Conservation (phyloP, 2,888 invertebrate genomes). For the Ecdyonurus torrentis region DNA sequence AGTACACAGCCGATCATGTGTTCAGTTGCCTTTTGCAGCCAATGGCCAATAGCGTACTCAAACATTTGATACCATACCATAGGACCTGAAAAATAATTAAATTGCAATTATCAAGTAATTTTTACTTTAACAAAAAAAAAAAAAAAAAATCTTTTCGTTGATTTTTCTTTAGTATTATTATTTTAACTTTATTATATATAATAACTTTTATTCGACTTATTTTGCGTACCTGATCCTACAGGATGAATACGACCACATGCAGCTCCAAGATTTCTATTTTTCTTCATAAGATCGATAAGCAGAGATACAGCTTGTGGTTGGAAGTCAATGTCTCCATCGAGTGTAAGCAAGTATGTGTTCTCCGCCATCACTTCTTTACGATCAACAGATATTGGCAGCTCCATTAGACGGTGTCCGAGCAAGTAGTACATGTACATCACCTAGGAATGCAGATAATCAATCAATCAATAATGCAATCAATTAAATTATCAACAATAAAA, state of each 20-base stretch:
- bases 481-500: background rate
- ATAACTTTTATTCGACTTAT: background rate
- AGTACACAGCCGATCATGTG: slow-evolving; percentile 80
- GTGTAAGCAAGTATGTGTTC: slow-evolving; percentile 66
- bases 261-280: slow-evolving; percentile 56
- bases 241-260: slow-evolving; percentile 86
- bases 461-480: slow-evolving; percentile 8
- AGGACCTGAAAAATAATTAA: slow-evolving; percentile 43
- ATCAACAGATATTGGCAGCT: slow-evolving; percentile 37
- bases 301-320: slow-evolving; percentile 61
- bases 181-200: too few relatives aligned
- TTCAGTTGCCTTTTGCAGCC: slow-evolving; percentile 85
- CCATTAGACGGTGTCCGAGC: slow-evolving; percentile 63
- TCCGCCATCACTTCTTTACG: slow-evolving; percentile 51
- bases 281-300: slow-evolving; percentile 73
- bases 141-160: too few relatives aligned
- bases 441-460: slow-evolving; percentile 20
- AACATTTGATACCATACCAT: slow-evolving; percentile 81
- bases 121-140: too few relatives aligned
- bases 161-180: too few relatives aligned
- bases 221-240: slow-evolving; percentile 41
- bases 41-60: slow-evolving; percentile 83
- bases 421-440: slow-evolving; percentile 92
- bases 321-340: slow-evolving; percentile 84
- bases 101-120: too few relatives aligned